Percentiles rank a stretch among this genome's conserved stretches.
phyloP scores from a whole-genome alignment of 2,113 vertebrate species.

The Aphyosemion australe region DNA sequence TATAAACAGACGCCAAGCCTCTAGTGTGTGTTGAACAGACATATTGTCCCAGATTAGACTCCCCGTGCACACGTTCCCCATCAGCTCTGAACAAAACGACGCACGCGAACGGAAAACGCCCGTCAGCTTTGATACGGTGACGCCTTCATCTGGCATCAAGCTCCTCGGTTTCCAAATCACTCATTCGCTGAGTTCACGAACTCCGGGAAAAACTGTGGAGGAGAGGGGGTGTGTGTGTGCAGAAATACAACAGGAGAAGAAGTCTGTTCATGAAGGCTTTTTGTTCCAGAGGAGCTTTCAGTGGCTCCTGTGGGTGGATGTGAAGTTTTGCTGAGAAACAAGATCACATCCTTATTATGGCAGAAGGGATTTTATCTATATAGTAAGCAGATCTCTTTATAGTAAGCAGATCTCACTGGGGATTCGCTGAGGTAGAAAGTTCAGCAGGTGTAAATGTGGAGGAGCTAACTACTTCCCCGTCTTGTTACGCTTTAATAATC shows the following conservation, averaged over 20 bases:
- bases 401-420: slow-evolving; percentile 39
- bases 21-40: slow-evolving; percentile 20
- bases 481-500: slow-evolving; percentile 38
- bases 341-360: slow-evolving; percentile 40
- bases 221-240: neutral
- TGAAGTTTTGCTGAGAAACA: slow-evolving; percentile 48
- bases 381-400: slow-evolving; percentile 55
- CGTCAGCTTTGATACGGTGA: slow-evolving; percentile 66
- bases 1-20: slow-evolving; percentile 12
- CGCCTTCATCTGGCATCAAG: slow-evolving; percentile 13
- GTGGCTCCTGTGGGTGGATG: slow-evolving; percentile 33
- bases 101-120: slow-evolving; percentile 38
- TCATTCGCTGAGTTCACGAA: slow-evolving; percentile 59
- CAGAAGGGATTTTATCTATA: slow-evolving; percentile 28
- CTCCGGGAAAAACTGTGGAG: slow-evolving; percentile 35
- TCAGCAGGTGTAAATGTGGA: slow-evolving; percentile 33
- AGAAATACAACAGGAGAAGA: slow-evolving; percentile 18
- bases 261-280: slow-evolving; percentile 35
- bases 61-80: slow-evolving; percentile 36
- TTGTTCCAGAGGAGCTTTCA: slow-evolving; percentile 28
- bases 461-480: slow-evolving; percentile 31
- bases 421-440: slow-evolving; percentile 54
- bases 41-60: slow-evolving; percentile 24
- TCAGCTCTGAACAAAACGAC: slow-evolving; percentile 38
- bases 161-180: slow-evolving; percentile 35